Conservation (phyloP, 2,888 invertebrate species). For the Schizotus pectinicornis region DNA sequence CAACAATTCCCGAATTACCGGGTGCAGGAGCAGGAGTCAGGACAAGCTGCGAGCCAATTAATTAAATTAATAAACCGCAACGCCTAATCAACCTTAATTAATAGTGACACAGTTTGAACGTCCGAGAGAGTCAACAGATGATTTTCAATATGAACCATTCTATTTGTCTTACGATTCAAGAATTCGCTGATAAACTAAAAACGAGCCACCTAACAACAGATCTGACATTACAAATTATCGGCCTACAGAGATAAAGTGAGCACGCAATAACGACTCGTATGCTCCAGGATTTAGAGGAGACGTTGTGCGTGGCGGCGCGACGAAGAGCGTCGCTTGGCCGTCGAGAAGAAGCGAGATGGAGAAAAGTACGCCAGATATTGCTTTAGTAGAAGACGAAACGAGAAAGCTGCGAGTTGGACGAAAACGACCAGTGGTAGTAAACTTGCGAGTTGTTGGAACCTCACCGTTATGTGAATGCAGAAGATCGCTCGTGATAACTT, state of each 20-base stretch:
- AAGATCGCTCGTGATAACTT: conserved; percentile 32
- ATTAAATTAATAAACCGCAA: too few species aligned
- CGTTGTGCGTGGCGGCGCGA: conserved; percentile 26
- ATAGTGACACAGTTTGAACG: conserved; percentile 8
- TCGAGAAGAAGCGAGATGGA: conserved; percentile 20
- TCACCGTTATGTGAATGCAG: conserved; percentile 35
- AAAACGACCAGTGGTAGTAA: conserved; percentile 11
- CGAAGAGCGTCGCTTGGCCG: conserved; percentile 12
- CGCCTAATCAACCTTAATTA: too few species aligned
- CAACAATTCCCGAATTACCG: too few species aligned
- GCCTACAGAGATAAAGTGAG: conserved; percentile 44
- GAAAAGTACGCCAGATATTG: conserved; percentile 29
- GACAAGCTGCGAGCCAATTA: too few species aligned
- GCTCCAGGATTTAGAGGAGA: conserved; percentile 10
- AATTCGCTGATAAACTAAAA: conserved; percentile 48
- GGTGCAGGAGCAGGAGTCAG: too few species aligned
- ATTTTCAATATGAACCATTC: conserved; percentile 30
- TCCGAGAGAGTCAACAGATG: conserved; percentile 9
- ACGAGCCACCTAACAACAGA: conserved; percentile 50
- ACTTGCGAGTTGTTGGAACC: conserved; percentile 31
- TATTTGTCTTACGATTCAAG: conserved; percentile 39
- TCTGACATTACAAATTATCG: conserved; percentile 53
- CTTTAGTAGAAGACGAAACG: conserved; percentile 25
- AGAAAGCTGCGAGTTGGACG: conserved; percentile 22
- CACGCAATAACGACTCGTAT: conserved; percentile 43